phyloP scores from a whole-genome alignment of 2,113 vertebrate species.

The Onychostoma macrolepis region DNA sequence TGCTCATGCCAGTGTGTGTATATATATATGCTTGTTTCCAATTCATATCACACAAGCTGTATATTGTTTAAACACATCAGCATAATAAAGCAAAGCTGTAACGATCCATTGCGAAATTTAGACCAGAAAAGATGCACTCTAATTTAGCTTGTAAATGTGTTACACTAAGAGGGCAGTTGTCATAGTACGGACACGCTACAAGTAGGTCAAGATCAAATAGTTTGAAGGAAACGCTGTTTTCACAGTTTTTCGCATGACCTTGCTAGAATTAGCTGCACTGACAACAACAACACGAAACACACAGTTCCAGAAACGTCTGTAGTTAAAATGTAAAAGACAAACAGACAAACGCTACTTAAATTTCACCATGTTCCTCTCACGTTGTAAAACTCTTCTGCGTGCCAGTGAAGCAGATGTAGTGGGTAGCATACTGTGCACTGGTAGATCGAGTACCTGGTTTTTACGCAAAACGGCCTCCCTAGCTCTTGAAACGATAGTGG shows the following conservation, averaged over 20 bases:
- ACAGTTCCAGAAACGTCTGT: background rate
- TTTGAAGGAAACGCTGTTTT: conserved; percentile 11
- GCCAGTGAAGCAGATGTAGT: conserved; percentile 20
- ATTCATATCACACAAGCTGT: background rate
- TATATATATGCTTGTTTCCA: conserved; percentile 17
- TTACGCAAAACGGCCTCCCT: conserved; percentile 32
- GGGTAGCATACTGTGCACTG: conserved; percentile 31
- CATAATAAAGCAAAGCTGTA: background rate
- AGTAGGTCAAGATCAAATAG: conserved; percentile 40
- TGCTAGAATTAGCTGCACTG: conserved; percentile 28
- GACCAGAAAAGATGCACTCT: conserved; percentile 1
- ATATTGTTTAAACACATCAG: background rate
- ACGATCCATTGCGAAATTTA: background rate
- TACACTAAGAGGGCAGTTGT: conserved; percentile 22
- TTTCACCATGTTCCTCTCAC: conserved; percentile 27
- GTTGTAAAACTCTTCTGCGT: background rate
- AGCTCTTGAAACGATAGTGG: conserved; percentile 62
- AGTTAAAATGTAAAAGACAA: background rate
- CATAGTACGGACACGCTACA: conserved; percentile 15
- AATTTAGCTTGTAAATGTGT: conserved; percentile 30
- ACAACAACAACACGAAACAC: background rate
- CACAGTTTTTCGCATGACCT: conserved; percentile 11
- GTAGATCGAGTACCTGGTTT: conserved; percentile 34
- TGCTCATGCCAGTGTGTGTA: conserved; percentile 34
- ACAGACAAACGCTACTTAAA: conserved; percentile 10